Evolutionary conservation across 2,888 invertebrate genomes (phyloP).

Genomic region (Ochlodes sylvanus): DNA sequence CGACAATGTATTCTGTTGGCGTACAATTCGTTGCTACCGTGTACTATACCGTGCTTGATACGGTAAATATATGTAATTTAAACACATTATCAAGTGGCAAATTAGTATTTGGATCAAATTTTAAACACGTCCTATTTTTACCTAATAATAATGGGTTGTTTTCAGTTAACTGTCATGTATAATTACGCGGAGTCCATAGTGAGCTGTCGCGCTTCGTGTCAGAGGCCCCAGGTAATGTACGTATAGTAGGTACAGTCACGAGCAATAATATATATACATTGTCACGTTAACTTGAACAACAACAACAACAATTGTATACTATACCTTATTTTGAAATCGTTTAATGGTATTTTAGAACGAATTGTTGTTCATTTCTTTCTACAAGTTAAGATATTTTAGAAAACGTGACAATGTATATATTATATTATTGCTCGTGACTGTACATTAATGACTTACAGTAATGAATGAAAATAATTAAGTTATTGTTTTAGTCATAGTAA

Average conservation of each 20-base stretch:
- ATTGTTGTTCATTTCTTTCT: no score
- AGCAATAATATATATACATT: no score
- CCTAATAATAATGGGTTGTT: conserved; percentile 19
- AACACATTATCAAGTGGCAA: background rate
- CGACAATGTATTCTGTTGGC: conserved; percentile 45
- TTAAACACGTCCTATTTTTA: no score
- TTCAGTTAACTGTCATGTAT: conserved; percentile 44
- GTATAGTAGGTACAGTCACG: conserved; percentile 13
- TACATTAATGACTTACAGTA: conserved; percentile 1
- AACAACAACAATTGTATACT: no score
- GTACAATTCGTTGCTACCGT: conserved; percentile 43
- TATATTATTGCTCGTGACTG: no score
- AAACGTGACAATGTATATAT: no score
- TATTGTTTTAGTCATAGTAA: no score
- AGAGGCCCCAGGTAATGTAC: conserved; percentile 50
- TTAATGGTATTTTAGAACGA: no score
- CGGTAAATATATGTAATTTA: conserved; percentile 44
- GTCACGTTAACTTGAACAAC: no score
- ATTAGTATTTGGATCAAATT: background rate
- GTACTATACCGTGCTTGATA: conserved; percentile 45
- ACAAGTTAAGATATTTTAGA: no score
- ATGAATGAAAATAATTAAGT: no score
- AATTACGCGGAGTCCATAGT: conserved; percentile 41
- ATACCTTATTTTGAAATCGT: no score
- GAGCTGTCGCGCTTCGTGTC: conserved; percentile 46